Percentiles rank a stretch among this genome's conserved stretches.
Evolutionary conservation across 1,140 invertebrate genomes (phyloP).

Genomic region (Leucophenga varia): DNA sequence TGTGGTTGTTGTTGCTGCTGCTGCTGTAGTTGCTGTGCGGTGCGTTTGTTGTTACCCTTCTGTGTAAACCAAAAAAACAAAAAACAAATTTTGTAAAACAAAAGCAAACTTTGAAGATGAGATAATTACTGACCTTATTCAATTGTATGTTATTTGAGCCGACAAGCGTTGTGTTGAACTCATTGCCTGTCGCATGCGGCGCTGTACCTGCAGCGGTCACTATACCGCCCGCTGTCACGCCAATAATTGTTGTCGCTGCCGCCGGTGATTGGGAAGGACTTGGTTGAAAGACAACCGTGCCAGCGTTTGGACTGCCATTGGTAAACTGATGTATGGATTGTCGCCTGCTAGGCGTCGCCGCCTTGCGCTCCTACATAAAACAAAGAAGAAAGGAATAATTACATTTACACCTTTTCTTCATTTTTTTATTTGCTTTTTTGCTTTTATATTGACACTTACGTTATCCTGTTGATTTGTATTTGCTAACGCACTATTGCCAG

Average conservation of each 20-base stretch:
- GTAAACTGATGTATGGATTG: constrained; percentile 55
- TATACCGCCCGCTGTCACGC: constrained; percentile 51
- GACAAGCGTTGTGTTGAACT: constrained; percentile 55
- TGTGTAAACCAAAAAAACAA: constrained; percentile 18
- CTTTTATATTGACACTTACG: constrained; percentile 33
- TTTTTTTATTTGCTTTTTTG: too few relatives aligned
- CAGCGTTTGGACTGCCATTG: constrained; percentile 56
- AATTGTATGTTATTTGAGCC: constrained; percentile 56
- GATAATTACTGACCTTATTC: constrained; percentile 55
- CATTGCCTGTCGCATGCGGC: constrained; percentile 47
- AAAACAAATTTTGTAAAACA: not conserved
- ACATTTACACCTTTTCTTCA: too few relatives aligned
- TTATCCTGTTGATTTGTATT: constrained; percentile 54
- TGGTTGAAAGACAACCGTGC: constrained; percentile 55
- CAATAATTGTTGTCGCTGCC: constrained; percentile 52
- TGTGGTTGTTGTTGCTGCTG: constrained; percentile 22
- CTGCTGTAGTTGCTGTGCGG: constrained; percentile 29
- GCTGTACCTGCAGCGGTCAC: constrained; percentile 32
- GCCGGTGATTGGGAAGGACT: constrained; percentile 56
- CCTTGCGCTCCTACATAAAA: constrained; percentile 47
- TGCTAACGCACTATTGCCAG: constrained; percentile 50
- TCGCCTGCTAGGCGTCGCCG: constrained; percentile 55
- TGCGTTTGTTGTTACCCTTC: constrained; percentile 52
- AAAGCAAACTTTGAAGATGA: not conserved
- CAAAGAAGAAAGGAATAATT: not conserved